phyloP scores from a whole-genome alignment of 2,888 invertebrate species.

The Cerastoderma edule region DNA sequence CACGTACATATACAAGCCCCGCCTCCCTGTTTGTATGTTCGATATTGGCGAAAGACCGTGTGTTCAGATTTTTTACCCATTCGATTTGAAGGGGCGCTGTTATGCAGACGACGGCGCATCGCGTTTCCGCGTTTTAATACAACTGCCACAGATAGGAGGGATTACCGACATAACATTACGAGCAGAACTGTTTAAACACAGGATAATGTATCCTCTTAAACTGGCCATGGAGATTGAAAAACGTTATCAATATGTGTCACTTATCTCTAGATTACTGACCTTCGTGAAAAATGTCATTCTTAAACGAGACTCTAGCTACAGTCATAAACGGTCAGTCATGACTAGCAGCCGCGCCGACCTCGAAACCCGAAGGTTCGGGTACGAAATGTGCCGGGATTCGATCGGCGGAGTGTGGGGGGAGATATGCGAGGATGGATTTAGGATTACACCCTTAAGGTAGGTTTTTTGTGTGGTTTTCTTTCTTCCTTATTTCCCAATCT shows the following conservation, averaged over 20 bases:
- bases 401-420: constrained; percentile 73
- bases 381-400: constrained; percentile 71
- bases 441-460: constrained; percentile 69
- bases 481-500: no score
- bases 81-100: background rate
- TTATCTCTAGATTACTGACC: constrained; percentile 12
- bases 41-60: no score
- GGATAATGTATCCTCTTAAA: constrained; percentile 20
- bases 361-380: constrained; percentile 25
- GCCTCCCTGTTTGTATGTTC: constrained; percentile 2
- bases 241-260: constrained; percentile 36
- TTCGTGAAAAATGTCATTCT: constrained; percentile 20
- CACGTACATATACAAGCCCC: no score
- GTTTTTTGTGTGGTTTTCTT: no score
- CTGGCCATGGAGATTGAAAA: constrained; percentile 42
- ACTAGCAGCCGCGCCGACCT: background rate
- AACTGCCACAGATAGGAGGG: background rate
- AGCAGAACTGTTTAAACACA: background rate
- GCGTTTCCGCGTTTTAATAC: background rate
- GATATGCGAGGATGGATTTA: constrained; percentile 66
- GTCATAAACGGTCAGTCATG: constrained; percentile 24
- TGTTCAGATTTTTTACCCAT: background rate
- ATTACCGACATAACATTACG: constrained; percentile 4
- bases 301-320: background rate
- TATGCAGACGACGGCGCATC: background rate